These are phyloP conservation scores for Bombyx mori DNA, from an alignment of 1,140 invertebrate species.

Conservation along the genomic window DNA sequence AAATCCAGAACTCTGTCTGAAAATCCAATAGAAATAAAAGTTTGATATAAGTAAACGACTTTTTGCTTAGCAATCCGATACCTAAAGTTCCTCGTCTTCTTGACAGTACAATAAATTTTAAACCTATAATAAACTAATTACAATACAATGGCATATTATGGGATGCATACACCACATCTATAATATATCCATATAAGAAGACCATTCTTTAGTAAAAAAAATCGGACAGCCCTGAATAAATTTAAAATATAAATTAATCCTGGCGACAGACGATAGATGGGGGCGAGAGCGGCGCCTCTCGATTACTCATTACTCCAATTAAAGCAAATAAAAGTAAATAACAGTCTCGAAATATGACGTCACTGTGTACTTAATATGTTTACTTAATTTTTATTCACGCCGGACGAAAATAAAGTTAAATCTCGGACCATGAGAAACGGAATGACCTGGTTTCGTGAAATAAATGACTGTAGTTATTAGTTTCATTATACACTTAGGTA, in stretches of 20 bases:
- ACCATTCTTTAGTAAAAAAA: no score
- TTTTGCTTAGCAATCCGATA: not conserved
- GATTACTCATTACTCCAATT: constrained; percentile 30
- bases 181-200: no score
- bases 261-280: constrained; percentile 30
- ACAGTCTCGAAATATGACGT: not conserved
- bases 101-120: constrained; percentile 23
- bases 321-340: not conserved
- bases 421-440: not conserved
- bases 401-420: no score
- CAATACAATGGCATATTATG: constrained; percentile 52
- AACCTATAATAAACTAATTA: constrained; percentile 49
- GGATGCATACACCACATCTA: no score
- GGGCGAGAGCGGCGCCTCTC: constrained; percentile 14
- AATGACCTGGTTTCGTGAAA: no score
- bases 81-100: constrained; percentile 20
- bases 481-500: no score
- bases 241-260: constrained; percentile 25
- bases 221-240: no score
- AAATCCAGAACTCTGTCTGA: constrained; percentile 76
- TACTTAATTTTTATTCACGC: no score
- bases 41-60: no score
- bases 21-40: constrained; percentile 31
- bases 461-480: no score
- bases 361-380: not conserved